Base-by-base conservation (phyloP, 1,140 invertebrate genomes). In the Bombus vancouverensis region DNA sequence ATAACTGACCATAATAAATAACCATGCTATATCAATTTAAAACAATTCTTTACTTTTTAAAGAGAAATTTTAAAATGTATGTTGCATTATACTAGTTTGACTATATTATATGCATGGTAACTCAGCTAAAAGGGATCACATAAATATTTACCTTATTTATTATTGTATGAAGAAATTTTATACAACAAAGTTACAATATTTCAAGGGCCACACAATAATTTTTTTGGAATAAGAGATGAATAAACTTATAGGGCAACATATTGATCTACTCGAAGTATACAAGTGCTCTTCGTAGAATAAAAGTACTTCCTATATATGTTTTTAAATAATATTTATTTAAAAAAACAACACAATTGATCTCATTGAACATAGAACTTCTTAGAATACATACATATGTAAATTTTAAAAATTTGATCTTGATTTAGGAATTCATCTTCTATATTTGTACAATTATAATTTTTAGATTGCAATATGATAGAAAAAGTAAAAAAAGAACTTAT, bases 311-410 rank as follows among this genome's bases (percentile, higher is more conserved):
- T 44, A 34, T 12, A 34, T 44, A 18, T 25, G 8, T 47, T 74
- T 62, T 34, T 22, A 28, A 42, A 32, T 83, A 42, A 32, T 83
- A 28, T 59, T 83, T 83, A 78, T 83, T 83, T 44, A 44, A 32
- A 57, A 72, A 65, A 74, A 42, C 1, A 77, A 28, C 44, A 57
- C 44, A 73, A 71, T 62, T 25, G 8, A 73, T 32, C 25, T 73
- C 39, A 42, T n/a, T n/a, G 32, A 34, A 47, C 32, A 42, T 10
- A 66, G 25, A 74, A 72, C 10, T 62, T 32, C 10, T 39, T 39
- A 15, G 44, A 73, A 53, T 59, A 32, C 15, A 42, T 53, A 47
- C 28, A 47, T 9, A 28, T 76, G 44, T 71, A 47, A 70, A 22
- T 34, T 12, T 72, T 25, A 57, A 72, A 76, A 47, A 57, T 34